Evolutionary conservation across 1,140 invertebrate genomes (phyloP).

Genomic region (Sitodiplosis mosellana): DNA sequence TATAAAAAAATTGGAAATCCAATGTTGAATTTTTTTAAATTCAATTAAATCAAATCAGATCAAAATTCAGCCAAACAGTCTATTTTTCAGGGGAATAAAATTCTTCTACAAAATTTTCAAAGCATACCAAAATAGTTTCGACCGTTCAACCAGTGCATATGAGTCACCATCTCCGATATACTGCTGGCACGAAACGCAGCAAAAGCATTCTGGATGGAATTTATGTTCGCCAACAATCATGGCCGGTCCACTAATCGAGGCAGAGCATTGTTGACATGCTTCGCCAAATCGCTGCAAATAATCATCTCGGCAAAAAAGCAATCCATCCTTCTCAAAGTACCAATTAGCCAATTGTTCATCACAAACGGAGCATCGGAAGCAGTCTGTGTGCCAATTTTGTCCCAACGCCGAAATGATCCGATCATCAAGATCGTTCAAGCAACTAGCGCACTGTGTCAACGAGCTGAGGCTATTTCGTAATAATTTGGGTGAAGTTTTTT

Average conservation of each 20-base stretch:
- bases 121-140: conserved; percentile 76
- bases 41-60: too few species aligned
- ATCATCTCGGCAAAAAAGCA: conserved; percentile 76
- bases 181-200: conserved; percentile 57
- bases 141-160: conserved; percentile 74
- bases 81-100: too few species aligned
- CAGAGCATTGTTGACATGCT: conserved; percentile 63
- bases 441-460: not conserved
- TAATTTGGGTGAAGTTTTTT: too few species aligned
- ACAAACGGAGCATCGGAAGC: conserved; percentile 77
- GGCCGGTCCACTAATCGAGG: conserved; percentile 77
- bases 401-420: conserved; percentile 59
- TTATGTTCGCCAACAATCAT: conserved; percentile 89
- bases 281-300: conserved; percentile 79
- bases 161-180: conserved; percentile 84
- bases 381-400: conserved; percentile 75
- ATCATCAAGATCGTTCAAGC: conserved; percentile 26
- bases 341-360: conserved; percentile 62
- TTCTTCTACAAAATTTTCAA: too few species aligned
- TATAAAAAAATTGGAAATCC: too few species aligned
- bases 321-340: conserved; percentile 85
- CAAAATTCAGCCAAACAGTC: too few species aligned
- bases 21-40: too few species aligned
- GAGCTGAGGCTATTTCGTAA: too few species aligned
- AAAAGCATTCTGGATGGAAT: conserved; percentile 91